Base-by-base conservation (phyloP, 2,888 invertebrate genomes). In the Calameuta pallipes region DNA sequence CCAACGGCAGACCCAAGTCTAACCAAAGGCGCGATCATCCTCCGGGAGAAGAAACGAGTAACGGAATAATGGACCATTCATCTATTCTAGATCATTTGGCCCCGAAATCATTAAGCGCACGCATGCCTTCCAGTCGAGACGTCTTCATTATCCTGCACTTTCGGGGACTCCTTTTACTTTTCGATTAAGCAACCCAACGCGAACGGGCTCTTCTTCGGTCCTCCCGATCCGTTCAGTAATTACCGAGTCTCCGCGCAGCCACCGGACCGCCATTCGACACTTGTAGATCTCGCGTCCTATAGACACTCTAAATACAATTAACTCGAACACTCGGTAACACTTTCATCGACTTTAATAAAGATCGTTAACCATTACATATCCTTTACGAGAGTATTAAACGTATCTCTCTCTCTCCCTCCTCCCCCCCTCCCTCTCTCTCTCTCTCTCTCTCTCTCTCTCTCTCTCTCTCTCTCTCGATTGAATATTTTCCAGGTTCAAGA, bases 51-150 rank as follows among this genome's bases (percentile, higher is more conserved):
- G 15, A 71, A 71, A 30, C 13, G 71, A 71, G 71, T 9, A 31
- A 34, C 71, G 33, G 15, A 34, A 83, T 83, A 83, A 83, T 83
- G 81, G 83, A 80, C 79, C 79, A 79, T 82, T 80, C 83, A 82
- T 83, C 81, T 82, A 83, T 83, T 84, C 82, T 83, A 80, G 83
- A 82, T 81, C 80, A 83, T 82, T 81, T 81, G 81, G 82, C 79
- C 79, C 81, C 82, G 80, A 83, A 82, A 83, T 83, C 82, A 83
- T 83, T 83, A 82, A 81, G 78, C 73, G 82, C 83, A 82, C 82
- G 83, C 83, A 83, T 82, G 80, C 79, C 80, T 74, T 76, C 56
- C 56, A 33, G 34, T 69, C 56, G 41, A 70, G 37, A 82, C 80
- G 81, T 82, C 83, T 82, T 83, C 80, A 83, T 82, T 80, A 82